phyloP scores from a whole-genome alignment of 2,113 vertebrate species.

The Lamprotornis superbus region DNA sequence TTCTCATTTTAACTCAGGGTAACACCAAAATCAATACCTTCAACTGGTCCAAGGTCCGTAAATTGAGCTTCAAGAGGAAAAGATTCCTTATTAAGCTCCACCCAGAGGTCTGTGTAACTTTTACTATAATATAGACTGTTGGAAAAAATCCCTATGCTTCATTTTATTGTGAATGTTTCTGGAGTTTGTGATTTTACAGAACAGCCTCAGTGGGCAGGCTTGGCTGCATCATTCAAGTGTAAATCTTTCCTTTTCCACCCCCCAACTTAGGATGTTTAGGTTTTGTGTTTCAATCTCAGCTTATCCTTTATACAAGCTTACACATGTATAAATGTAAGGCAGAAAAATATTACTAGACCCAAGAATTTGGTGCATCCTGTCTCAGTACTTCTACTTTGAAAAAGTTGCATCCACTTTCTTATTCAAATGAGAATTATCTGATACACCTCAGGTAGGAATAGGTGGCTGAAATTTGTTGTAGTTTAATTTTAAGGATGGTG shows the following conservation, averaged over 20 bases:
- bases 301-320: not conserved
- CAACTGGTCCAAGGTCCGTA: conserved; percentile 98
- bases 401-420: not conserved
- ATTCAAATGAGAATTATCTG: not conserved
- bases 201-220: not conserved
- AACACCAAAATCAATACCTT: conserved; percentile 98
- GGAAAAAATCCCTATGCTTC: not conserved
- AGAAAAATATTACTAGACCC: not conserved
- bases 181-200: not conserved
- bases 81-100: conserved; percentile 95
- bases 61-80: conserved; percentile 97
- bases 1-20: conserved; percentile 74
- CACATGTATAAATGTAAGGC: not conserved
- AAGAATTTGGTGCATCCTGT: not conserved
- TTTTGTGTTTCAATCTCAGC: not conserved
- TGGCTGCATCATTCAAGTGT: not conserved
- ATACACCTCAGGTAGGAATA: not conserved
- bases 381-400: not conserved
- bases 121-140: not conserved
- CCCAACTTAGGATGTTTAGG: not conserved
- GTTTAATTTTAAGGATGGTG: not conserved
- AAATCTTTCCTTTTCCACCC: not conserved
- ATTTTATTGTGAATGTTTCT: not conserved
- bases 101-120: conserved; percentile 89
- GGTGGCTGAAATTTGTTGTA: not conserved